Base-by-base conservation (phyloP, 2,113 vertebrate species). In the Tragulus kanchil region DNA sequence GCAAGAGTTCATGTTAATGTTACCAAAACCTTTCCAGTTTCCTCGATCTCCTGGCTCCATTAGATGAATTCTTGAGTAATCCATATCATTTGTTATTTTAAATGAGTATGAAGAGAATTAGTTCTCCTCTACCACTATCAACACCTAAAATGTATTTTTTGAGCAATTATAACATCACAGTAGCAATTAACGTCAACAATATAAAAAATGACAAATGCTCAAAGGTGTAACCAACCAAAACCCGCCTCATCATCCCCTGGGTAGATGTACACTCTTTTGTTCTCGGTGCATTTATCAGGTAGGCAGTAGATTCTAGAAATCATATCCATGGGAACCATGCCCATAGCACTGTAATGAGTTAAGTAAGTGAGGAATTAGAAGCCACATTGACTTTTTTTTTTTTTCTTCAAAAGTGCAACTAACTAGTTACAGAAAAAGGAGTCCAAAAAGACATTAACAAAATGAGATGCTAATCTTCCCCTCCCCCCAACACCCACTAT, bases 1-100 rank as follows among this genome's bases (percentile, higher is more conserved):
- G 96, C 93, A 97, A 93, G 89, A 97, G 83, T 93, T 94, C 88
- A 94, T 96, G 97, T 97, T 97, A 98, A 96, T 94, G 88, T 85
- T 98, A 97, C 97, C 94, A 97, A 98, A 98, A 98, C 62, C 90
- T 96, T 96, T 97, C 85, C 94, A 93, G 95, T 88, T 94, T 98
- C 95, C 73, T 94, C 94, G 84, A 95, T 95, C 86, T 94, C 96
- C 92, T 97, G 84, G 90, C 84, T 94, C 96, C 96, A 97, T 97
- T 96, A 98, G 97, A 95, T 90, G 86, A 88, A 75, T 85, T 96
- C 87, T 84, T 88, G 85, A 64, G 26, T 84, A 95, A 98, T 50
- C 78, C 10, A 36, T 42, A 90, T 52, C 93, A 85, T 97, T 95
- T 97, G 65, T 94, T 95, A 93, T 95, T 97, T 96, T 98, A 98